Percentiles rank a stretch among this genome's conserved stretches.
Conservation (phyloP, 1,140 invertebrate species). For the Acromyrmex charruanus region DNA sequence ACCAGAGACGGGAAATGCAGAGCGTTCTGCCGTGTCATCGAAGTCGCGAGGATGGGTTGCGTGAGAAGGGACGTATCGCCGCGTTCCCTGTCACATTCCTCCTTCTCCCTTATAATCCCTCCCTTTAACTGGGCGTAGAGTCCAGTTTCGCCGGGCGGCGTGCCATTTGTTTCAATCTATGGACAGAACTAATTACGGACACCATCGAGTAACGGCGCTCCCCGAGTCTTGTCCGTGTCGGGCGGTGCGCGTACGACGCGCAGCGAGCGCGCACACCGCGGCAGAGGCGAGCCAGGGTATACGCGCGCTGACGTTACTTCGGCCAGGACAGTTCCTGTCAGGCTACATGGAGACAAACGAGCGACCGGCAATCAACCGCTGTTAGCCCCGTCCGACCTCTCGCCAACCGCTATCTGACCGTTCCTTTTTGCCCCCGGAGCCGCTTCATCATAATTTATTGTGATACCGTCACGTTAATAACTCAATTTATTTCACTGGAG, state of each 20-base stretch:
- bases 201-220: constrained; percentile 76
- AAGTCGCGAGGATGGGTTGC: constrained; percentile 46
- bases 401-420: constrained; percentile 83
- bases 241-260: constrained; percentile 25
- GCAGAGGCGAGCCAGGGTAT: constrained; percentile 60
- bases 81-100: constrained; percentile 70
- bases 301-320: constrained; percentile 79
- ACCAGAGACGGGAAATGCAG: not conserved
- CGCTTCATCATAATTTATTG: constrained; percentile 87
- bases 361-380: constrained; percentile 86
- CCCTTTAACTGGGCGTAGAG: constrained; percentile 18
- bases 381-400: constrained; percentile 86
- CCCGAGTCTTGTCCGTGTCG: constrained; percentile 59
- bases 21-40: constrained; percentile 38
- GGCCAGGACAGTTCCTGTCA: constrained; percentile 84
- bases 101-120: constrained; percentile 50
- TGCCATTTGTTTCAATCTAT: constrained; percentile 85
- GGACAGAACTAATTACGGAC: constrained; percentile 83
- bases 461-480: constrained; percentile 87
- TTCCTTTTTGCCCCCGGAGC: constrained; percentile 83
- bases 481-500: constrained; percentile 87
- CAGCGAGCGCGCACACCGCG: constrained; percentile 11
- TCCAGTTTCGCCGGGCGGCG: constrained; percentile 58
- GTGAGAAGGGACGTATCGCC: constrained; percentile 78
- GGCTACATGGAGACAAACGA: constrained; percentile 86